Percentiles rank a stretch among this genome's conserved stretches.
phyloP scores from a whole-genome alignment of 2,797 vertebrate species.

The Lycodopsis pacificus region DNA sequence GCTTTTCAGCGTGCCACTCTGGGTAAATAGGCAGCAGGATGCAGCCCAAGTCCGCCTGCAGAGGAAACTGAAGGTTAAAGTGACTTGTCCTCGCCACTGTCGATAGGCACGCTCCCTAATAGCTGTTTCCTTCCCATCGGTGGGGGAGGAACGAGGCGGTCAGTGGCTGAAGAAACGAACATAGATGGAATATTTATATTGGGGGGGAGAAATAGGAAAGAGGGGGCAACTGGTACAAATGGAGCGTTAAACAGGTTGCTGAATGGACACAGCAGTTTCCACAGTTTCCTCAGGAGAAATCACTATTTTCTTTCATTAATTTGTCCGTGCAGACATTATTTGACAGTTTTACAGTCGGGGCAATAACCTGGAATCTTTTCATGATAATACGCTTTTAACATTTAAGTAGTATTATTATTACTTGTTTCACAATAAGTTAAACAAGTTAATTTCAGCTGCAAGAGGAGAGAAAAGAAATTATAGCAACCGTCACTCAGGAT shows the following conservation, averaged over 20 bases:
- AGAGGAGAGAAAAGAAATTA: neutral
- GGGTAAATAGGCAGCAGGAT: slow-evolving; percentile 69
- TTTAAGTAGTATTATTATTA: neutral
- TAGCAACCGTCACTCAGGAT: neutral
- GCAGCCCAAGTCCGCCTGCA: slow-evolving; percentile 39
- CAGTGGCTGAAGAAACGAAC: slow-evolving; percentile 56
- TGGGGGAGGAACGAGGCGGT: slow-evolving; percentile 43
- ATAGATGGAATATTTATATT: slow-evolving; percentile 64
- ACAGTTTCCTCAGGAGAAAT: neutral
- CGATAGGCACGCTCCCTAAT: slow-evolving; percentile 59
- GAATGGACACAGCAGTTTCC: neutral
- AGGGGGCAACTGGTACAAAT: slow-evolving; percentile 26
- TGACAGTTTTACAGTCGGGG: neutral
- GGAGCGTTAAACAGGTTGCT: slow-evolving; percentile 12
- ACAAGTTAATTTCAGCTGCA: neutral
- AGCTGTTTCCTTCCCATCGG: slow-evolving; percentile 52
- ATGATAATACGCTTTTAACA: neutral
- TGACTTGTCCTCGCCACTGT: slow-evolving; percentile 62
- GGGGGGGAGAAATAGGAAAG: slow-evolving; percentile 2
- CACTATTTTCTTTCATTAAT: neutral
- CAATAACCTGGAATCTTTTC: neutral
- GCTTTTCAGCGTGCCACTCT: slow-evolving; percentile 63
- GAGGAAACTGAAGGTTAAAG: slow-evolving; percentile 80
- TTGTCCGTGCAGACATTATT: slow-evolving; percentile 10
- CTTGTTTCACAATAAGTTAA: neutral